A percentile compares a stretch with the other conserved stretches of the same genome.
Evolutionary conservation across 2,888 invertebrate species (phyloP).

Genomic region (Colletes collaris): DNA sequence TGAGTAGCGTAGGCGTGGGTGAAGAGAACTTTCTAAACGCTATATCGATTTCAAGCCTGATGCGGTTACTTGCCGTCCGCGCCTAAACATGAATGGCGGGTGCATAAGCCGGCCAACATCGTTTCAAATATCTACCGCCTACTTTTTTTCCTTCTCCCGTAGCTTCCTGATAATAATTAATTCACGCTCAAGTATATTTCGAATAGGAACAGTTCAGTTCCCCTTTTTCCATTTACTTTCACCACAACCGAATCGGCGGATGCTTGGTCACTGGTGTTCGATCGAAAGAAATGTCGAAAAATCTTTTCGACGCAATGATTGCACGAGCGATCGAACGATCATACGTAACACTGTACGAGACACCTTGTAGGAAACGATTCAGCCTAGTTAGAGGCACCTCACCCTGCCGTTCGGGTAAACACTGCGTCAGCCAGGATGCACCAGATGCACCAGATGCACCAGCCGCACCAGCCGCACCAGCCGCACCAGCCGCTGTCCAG

Average conservation of each 20-base stretch:
- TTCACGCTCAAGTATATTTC: too few relatives aligned
- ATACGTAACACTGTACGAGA: slow-evolving; percentile 13
- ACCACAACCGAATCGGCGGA: too few relatives aligned
- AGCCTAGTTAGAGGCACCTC: slow-evolving; percentile 61
- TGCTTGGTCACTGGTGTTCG: too few relatives aligned
- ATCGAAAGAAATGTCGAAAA: neutral
- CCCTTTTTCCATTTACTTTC: too few relatives aligned
- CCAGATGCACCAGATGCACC: slow-evolving; percentile 36
- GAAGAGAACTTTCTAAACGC: slow-evolving; percentile 77
- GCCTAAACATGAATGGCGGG: slow-evolving; percentile 60
- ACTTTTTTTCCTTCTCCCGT: neutral
- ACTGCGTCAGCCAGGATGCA: slow-evolving; percentile 69
- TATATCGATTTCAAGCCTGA: slow-evolving; percentile 76
- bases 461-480: slow-evolving; percentile 54
- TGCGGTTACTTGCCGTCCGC: slow-evolving; percentile 57
- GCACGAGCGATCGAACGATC: neutral
- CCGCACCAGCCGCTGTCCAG: slow-evolving; percentile 54
- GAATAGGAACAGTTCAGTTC: too few relatives aligned
- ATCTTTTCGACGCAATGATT: neutral
- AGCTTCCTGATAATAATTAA: too few relatives aligned
- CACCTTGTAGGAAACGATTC: slow-evolving; percentile 45
- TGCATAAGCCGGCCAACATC: slow-evolving; percentile 23
- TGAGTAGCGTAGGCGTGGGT: slow-evolving; percentile 67
- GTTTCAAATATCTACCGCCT: too few relatives aligned
- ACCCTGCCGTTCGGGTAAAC: slow-evolving; percentile 64